Evolutionary conservation across 2,888 invertebrate genomes (phyloP).

Genomic region (Artemia sp.): DNA sequence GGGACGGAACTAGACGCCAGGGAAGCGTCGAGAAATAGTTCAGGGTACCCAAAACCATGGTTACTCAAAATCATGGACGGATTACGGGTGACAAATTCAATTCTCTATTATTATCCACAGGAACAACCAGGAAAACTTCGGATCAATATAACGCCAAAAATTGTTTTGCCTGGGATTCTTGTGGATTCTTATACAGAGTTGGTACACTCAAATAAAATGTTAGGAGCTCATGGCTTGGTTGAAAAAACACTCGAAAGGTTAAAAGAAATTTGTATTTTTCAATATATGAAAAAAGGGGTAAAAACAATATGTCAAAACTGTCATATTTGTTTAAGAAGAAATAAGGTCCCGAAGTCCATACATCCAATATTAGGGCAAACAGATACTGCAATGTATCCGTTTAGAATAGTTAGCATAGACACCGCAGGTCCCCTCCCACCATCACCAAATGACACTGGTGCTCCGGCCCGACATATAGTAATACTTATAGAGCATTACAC

Average conservation of each 20-base stretch:
- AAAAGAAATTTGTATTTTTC: neutral
- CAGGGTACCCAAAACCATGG: no score
- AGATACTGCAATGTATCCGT: neutral
- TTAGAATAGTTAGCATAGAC: neutral
- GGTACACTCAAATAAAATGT: neutral
- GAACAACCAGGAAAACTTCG: neutral
- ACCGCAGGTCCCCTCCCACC: neutral
- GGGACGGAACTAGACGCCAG: no score
- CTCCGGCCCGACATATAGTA: no score
- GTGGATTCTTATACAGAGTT: neutral
- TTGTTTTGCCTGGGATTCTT: neutral
- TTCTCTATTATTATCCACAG: neutral
- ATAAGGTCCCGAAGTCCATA: neutral
- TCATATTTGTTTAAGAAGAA: neutral
- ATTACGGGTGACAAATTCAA: neutral
- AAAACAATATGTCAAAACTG: neutral
- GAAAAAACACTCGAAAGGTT: neutral
- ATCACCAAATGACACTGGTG: no score
- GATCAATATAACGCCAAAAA: neutral
- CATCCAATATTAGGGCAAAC: neutral
- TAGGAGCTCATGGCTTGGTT: neutral
- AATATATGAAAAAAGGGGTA: neutral
- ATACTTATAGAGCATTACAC: no score
- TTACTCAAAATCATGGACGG: no score
- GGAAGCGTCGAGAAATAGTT: no score